Evolutionary conservation across 2,888 invertebrate genomes (phyloP).

Genomic region (Tenthredo livida): DNA sequence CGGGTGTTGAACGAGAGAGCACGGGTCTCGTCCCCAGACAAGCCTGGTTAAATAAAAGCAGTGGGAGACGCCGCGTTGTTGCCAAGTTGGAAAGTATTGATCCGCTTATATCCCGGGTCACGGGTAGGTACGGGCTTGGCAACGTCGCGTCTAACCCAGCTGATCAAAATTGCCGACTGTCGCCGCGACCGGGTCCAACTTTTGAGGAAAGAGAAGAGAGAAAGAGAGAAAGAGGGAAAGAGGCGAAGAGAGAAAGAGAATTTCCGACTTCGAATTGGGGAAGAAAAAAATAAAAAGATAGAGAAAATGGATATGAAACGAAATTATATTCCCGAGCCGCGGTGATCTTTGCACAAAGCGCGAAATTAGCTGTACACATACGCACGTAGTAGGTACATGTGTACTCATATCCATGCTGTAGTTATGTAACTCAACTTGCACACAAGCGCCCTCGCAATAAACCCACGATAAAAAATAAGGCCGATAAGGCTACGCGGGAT

Average conservation of each 20-base stretch:
- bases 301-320: not conserved
- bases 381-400: not conserved
- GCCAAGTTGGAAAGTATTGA: conserved; percentile 71
- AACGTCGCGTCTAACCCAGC: conserved; percentile 70
- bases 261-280: not conserved
- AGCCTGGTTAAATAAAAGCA: conserved; percentile 60
- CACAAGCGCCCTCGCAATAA: not conserved
- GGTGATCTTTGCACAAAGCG: not conserved
- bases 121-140: conserved; percentile 60
- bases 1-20: conserved; percentile 54
- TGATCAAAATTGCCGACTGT: conserved; percentile 63
- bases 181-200: conserved; percentile 46
- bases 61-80: conserved; percentile 64
- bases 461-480: conserved; percentile 3
- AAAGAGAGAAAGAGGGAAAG: not conserved
- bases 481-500: not conserved
- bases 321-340: not conserved
- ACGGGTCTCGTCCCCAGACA: conserved; percentile 58
- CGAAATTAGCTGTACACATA: not conserved
- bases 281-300: not conserved
- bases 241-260: not conserved
- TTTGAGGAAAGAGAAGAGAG: conserved; percentile 8
- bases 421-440: not conserved
- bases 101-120: conserved; percentile 64
- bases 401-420: not conserved